These are phyloP conservation scores for Trisateles emortualis DNA, from an alignment of 2,888 invertebrate genomes.

Conservation along the genomic window DNA sequence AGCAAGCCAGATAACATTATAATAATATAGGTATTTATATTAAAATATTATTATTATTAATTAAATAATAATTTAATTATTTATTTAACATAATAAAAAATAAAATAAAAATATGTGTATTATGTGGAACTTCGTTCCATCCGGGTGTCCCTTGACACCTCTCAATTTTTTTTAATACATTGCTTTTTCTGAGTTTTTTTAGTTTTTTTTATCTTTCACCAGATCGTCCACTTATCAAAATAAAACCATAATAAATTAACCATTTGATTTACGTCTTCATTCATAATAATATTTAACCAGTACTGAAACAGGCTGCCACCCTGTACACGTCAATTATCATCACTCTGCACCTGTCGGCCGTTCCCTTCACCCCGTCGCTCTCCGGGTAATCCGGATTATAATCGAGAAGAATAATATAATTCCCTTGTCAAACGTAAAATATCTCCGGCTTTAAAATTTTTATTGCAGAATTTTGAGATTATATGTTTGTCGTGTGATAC, in stretches of 20 bases:
- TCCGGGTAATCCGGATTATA: constrained; percentile 22
- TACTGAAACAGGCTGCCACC: not conserved
- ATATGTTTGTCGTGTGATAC: not conserved
- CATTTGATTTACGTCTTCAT: not conserved
- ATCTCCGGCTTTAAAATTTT: not conserved
- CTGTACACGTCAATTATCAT: constrained; percentile 15
- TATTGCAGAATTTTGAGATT: not conserved
- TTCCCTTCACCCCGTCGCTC: constrained; percentile 22
- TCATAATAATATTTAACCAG: not conserved
- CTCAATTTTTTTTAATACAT: no score
- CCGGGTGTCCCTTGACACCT: no score
- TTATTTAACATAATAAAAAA: no score
- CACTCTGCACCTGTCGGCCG: constrained; percentile 26
- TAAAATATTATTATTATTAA: no score
- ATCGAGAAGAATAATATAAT: constrained; percentile 19
- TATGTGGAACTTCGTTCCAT: no score
- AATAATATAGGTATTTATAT: no score
- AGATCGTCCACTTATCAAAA: no score
- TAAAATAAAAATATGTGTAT: no score
- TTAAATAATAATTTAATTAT: no score
- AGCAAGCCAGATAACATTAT: no score
- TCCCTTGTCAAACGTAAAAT: not conserved
- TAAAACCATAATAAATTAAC: constrained; percentile 1
- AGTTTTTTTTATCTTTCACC: no score
- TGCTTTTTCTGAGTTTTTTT: no score